Conservation (phyloP, 2,888 invertebrate species). For the Zaprionus obscuricornis region DNA sequence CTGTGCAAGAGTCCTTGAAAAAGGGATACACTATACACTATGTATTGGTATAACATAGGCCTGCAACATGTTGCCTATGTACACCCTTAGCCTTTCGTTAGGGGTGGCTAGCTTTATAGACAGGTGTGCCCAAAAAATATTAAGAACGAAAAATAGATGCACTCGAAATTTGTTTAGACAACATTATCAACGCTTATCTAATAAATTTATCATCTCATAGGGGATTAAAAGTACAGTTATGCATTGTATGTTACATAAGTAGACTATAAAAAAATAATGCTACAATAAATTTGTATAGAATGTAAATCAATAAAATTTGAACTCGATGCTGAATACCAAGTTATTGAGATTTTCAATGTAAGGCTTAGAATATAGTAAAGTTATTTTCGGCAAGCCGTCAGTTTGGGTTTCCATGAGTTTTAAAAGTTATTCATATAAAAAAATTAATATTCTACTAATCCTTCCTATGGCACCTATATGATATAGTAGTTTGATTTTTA, state of each 20-base stretch:
- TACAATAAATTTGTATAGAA: too few relatives aligned
- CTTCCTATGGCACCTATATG: too few relatives aligned
- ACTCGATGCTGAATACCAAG: too few relatives aligned
- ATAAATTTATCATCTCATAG: constrained; percentile 12
- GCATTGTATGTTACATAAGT: neutral
- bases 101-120: constrained; percentile 65
- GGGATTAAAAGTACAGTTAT: constrained; percentile 50
- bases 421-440: too few relatives aligned
- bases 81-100: constrained; percentile 24
- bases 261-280: constrained; percentile 16
- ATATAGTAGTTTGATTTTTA: too few relatives aligned
- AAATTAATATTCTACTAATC: too few relatives aligned
- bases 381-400: too few relatives aligned
- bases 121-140: constrained; percentile 51
- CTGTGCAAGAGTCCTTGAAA: constrained; percentile 62
- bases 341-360: too few relatives aligned
- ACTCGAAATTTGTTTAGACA: constrained; percentile 58
- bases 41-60: constrained; percentile 22
- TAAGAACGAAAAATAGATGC: constrained; percentile 17
- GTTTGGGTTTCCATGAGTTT: too few relatives aligned
- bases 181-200: constrained; percentile 49
- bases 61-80: constrained; percentile 41
- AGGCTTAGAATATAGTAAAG: too few relatives aligned
- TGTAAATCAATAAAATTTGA: too few relatives aligned
- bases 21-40: constrained; percentile 36